phyloP scores from a whole-genome alignment of 2,113 vertebrate genomes.

The Neolamprologus toae region DNA sequence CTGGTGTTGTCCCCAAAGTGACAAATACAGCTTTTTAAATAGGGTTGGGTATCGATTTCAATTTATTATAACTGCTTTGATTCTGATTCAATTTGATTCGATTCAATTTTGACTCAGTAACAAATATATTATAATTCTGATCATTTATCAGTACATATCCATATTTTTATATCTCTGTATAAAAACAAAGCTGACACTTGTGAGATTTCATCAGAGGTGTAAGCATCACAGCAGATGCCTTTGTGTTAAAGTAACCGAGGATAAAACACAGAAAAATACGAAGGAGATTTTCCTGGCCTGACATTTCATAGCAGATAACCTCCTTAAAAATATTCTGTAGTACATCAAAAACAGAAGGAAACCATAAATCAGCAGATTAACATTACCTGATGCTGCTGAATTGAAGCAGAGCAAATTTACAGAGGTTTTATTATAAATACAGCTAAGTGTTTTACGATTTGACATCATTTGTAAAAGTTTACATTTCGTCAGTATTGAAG shows the following conservation, averaged over 20 bases:
- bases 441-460: not conserved
- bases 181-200: not conserved
- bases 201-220: not conserved
- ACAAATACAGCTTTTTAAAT: not conserved
- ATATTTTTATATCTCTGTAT: not conserved
- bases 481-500: fast-evolving
- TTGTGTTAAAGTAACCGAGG: not conserved
- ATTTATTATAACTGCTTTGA: not conserved
- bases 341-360: not conserved
- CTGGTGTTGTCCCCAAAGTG: not conserved
- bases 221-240: not conserved
- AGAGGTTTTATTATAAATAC: not conserved
- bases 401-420: not conserved
- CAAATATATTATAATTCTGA: not conserved
- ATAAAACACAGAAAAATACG: not conserved
- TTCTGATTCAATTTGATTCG: not conserved
- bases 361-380: not conserved
- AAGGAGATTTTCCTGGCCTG: not conserved
- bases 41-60: not conserved
- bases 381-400: not conserved
- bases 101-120: not conserved
- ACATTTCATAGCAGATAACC: not conserved
- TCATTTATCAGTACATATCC: not conserved
- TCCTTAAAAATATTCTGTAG: not conserved
- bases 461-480: not conserved